Percentiles rank a stretch among this genome's conserved stretches.
phyloP scores from a whole-genome alignment of 2,797 vertebrate species.

The Anniella stebbinsi region DNA sequence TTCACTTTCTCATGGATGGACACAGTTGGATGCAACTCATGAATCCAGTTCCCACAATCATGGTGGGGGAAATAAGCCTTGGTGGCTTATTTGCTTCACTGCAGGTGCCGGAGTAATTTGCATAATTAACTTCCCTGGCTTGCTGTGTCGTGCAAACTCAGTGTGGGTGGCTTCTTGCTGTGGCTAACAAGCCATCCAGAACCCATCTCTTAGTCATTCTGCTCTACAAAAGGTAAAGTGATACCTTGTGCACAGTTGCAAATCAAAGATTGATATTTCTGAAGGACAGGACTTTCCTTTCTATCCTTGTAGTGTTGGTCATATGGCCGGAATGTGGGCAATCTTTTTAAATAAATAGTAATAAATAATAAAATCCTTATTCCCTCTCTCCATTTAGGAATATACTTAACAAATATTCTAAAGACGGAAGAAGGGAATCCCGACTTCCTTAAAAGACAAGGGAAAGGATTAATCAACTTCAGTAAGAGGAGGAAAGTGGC shows the following conservation, averaged over 20 bases:
- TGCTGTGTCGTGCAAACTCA: too few species aligned
- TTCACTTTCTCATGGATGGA: too few species aligned
- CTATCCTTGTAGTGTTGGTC: background rate
- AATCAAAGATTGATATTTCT: background rate
- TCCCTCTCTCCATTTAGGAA: constrained; percentile 81
- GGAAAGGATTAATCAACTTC: constrained; percentile 98
- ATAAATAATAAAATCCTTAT: constrained; percentile 21
- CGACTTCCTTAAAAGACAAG: constrained; percentile 93
- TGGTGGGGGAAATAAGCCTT: too few species aligned
- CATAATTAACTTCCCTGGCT: too few species aligned
- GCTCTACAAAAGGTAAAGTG: background rate
- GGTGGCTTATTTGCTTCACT: too few species aligned
- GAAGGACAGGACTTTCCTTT: background rate
- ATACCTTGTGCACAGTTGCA: background rate
- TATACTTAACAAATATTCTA: constrained; percentile 98
- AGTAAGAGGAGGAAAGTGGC: constrained; percentile 98
- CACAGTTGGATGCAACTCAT: too few species aligned
- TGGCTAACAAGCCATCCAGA: too few species aligned
- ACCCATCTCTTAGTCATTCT: background rate
- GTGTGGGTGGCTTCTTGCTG: too few species aligned
- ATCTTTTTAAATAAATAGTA: background rate
- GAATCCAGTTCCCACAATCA: too few species aligned
- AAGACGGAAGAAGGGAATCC: constrained; percentile 99
- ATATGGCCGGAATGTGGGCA: constrained; percentile 2
- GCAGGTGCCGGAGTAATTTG: too few species aligned